Evolutionary conservation across 1,140 invertebrate genomes (phyloP), one percentile per base, ranked within the genome.

Genomic region (Drosophila santomea): DNA sequence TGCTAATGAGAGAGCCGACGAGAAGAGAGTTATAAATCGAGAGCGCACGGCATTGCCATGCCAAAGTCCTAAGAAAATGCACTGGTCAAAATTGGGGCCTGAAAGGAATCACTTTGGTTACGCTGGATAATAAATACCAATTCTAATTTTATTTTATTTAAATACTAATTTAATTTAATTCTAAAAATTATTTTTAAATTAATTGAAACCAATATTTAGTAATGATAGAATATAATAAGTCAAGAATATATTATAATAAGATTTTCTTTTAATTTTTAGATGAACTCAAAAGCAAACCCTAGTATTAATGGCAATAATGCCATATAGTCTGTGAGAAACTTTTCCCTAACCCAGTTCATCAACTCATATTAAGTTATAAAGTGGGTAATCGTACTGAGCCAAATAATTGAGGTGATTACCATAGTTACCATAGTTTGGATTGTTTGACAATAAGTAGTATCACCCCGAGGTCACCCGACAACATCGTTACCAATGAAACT

Each of bases 401-500:
- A 3, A 58, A 71, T 72, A 72, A 72, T 72, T 71, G 68, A 71
- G 68, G 68, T 58, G 52, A 71, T 71, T 71, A 56, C 64, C 67
- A 71, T 71, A 71, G 67, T 58, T 71, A 71, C 64, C 66, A 71
- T 71, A 57, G 67, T 28, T 71, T 25, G 51, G 20, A 71, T 57
- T 69, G 44, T 48, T 71, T 50, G 67, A 25, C 25, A 58, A 45
- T 41, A 57, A 20, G 62, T 41, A 43, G 45, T 32, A 45, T 44
- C 48, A 17, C 23, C 38, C 32, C 63, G 51, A 35, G 50, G 67
- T 69, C 66, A 28, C 17, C 15, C 25, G 12, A 32, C 59, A 39
- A 28, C 12, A 17, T 43, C 4, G 58, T 43, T 51, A 23, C 28
- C 38, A 62, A 54, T 32, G 48, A 11, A 38, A 55, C 35, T 20